Evolutionary conservation across 1,140 invertebrate genomes (phyloP).

Genomic region (Helicoverpa zea): DNA sequence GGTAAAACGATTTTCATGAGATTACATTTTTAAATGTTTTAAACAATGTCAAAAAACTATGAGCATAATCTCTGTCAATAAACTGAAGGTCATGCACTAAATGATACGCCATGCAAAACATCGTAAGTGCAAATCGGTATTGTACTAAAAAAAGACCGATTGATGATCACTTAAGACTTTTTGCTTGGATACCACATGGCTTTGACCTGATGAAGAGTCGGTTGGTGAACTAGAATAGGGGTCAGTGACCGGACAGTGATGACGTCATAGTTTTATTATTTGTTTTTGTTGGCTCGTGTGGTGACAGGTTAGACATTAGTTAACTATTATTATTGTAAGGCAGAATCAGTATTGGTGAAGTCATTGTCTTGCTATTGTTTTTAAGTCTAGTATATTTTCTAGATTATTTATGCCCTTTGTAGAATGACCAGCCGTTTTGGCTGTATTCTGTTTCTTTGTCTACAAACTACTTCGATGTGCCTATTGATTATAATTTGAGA

Average conservation of each 20-base stretch:
- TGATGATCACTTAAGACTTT: conserved; percentile 28
- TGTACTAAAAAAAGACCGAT: background rate
- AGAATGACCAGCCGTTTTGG: too few relatives aligned
- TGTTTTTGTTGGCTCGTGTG: conserved; percentile 28
- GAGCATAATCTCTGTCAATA: background rate
- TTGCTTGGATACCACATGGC: background rate
- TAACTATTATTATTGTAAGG: background rate
- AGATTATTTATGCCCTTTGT: too few relatives aligned
- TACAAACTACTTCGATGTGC: too few relatives aligned
- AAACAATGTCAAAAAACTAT: background rate
- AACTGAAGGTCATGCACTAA: conserved; percentile 13
- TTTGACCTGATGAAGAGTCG: conserved; percentile 24
- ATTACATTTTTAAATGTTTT: background rate
- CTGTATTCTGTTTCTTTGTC: too few relatives aligned
- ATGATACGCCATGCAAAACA: background rate
- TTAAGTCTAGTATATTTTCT: background rate
- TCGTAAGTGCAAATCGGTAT: background rate
- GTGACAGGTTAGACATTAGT: conserved; percentile 4
- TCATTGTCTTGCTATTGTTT: background rate
- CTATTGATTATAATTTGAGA: too few relatives aligned
- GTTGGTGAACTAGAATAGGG: conserved; percentile 16
- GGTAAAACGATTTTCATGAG: background rate
- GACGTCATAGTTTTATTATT: conserved; percentile 8
- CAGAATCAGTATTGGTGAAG: background rate
- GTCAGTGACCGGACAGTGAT: conserved; percentile 12